Evolutionary conservation across 2,888 invertebrate genomes (phyloP).

Genomic region (Prosopocoilus inquinatus): DNA sequence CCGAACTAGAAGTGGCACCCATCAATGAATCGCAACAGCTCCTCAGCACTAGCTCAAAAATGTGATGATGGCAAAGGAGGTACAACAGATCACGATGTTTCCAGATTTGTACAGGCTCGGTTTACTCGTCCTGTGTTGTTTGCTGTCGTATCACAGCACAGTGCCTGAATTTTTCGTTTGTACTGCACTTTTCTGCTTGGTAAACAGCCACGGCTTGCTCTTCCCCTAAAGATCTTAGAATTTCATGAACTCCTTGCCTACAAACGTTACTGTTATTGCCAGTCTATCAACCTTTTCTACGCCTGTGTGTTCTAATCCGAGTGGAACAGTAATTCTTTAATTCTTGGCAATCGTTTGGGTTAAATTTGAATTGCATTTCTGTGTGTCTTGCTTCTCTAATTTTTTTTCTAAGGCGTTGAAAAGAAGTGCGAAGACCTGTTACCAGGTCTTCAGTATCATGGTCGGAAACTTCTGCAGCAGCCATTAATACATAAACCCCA

Average conservation of each 20-base stretch:
- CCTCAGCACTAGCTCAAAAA: background rate
- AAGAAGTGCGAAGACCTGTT: no score
- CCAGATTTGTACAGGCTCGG: background rate
- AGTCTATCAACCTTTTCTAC: background rate
- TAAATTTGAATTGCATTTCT: background rate
- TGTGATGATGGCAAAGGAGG: background rate
- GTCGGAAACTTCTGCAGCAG: background rate
- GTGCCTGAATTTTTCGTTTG: background rate
- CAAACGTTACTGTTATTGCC: background rate
- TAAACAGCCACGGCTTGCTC: background rate
- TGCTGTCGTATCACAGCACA: background rate
- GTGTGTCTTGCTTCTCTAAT: background rate
- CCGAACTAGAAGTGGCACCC: background rate
- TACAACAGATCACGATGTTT: background rate
- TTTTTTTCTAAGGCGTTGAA: background rate
- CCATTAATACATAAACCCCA: background rate
- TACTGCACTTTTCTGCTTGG: background rate
- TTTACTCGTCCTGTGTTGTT: background rate
- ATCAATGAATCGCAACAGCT: background rate
- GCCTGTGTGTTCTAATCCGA: background rate
- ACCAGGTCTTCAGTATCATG: background rate
- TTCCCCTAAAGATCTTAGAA: background rate
- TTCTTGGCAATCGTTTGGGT: background rate
- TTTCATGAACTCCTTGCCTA: background rate
- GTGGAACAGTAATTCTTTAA: background rate